A percentile compares a stretch with the other conserved stretches of the same genome.
phyloP scores from a whole-genome alignment of 2,113 vertebrate species.

The Indicator indicator region DNA sequence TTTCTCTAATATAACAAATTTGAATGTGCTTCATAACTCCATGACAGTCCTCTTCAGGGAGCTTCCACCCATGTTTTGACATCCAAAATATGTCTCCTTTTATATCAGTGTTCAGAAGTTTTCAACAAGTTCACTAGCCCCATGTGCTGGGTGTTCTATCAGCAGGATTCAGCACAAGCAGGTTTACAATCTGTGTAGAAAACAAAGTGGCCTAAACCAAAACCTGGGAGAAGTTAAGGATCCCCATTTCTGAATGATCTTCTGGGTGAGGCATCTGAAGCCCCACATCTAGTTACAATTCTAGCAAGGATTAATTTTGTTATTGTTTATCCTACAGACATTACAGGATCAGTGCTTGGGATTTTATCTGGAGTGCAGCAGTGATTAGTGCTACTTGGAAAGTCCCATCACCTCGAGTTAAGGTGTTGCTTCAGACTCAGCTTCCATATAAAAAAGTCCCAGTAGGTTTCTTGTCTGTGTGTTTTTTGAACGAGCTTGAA shows the following conservation, averaged over 20 bases:
- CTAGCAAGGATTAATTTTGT: not conserved
- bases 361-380: not conserved
- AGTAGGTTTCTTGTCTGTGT: not conserved
- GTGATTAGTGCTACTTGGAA: slow-evolving; percentile 19
- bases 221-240: not conserved
- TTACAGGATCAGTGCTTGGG: not conserved
- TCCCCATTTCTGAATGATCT: not conserved
- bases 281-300: not conserved
- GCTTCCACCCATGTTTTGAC: not conserved
- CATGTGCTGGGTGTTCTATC: not conserved
- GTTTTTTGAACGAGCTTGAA: not conserved
- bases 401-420: slow-evolving; percentile 13
- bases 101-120: not conserved
- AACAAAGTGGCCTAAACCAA: not conserved
- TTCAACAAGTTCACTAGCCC: not conserved
- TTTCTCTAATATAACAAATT: not conserved
- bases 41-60: not conserved
- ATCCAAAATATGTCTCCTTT: not conserved
- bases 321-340: slow-evolving; percentile 9
- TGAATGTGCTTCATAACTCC: not conserved
- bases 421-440: not conserved
- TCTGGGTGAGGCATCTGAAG: not conserved
- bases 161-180: not conserved
- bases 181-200: not conserved
- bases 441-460: not conserved